phyloP scores from a whole-genome alignment of 2,888 invertebrate genomes.

The Caenorhabditis doughertyi region DNA sequence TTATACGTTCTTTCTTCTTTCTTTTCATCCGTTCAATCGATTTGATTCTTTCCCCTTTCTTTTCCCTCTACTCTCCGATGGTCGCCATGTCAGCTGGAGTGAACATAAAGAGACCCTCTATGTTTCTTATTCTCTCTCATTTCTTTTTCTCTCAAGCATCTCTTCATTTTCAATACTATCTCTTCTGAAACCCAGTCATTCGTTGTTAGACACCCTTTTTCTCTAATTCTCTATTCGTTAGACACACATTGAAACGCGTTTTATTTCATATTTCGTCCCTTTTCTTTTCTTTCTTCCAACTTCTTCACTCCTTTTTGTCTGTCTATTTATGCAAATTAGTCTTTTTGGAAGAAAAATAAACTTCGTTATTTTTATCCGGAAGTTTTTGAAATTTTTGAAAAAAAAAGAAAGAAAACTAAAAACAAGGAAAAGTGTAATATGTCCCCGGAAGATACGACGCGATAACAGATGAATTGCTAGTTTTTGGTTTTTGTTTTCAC shows the following conservation, averaged over 20 bases:
- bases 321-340: conserved; percentile 24
- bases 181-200: conserved; percentile 49
- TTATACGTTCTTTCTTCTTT: background rate
- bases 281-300: background rate
- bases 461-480: too few species aligned
- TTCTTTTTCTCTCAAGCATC: background rate
- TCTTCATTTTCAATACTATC: background rate
- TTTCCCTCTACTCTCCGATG: conserved; percentile 1
- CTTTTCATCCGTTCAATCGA: conserved; percentile 35
- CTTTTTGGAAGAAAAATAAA: background rate
- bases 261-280: conserved; percentile 43
- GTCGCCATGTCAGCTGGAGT: conserved; percentile 59
- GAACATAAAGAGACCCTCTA: background rate
- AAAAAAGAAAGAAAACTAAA: conserved; percentile 10
- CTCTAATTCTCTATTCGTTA: background rate
- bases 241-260: conserved; percentile 43
- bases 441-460: too few species aligned
- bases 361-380: background rate
- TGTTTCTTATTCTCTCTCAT: background rate
- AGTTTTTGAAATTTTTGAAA: background rate
- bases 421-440: background rate
- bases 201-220: conserved; percentile 32
- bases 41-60: conserved; percentile 39
- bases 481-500: background rate
- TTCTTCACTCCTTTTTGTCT: background rate